These are phyloP conservation scores for Euzetes globulus DNA, from an alignment of 2,888 invertebrate genomes.

Conservation along the genomic window DNA sequence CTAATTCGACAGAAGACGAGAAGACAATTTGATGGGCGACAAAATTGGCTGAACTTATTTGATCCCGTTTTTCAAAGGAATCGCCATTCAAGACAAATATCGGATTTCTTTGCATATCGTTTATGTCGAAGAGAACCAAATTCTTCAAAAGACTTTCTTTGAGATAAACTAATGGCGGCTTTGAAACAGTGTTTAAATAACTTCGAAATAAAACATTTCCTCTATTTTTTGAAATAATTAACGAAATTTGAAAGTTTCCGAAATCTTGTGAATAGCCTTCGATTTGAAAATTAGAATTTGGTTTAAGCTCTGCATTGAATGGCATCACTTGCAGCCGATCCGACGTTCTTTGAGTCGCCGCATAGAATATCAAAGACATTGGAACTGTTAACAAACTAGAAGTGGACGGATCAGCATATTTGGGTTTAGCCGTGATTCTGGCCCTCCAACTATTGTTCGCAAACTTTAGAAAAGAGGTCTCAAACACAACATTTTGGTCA, in stretches of 20 bases:
- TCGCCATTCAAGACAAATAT: slow-evolving; percentile 34
- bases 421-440: slow-evolving; percentile 52
- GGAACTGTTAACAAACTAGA: slow-evolving; percentile 42
- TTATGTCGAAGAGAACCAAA: slow-evolving; percentile 56
- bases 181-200: slow-evolving; percentile 19
- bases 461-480: slow-evolving; percentile 79
- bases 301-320: not conserved
- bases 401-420: not conserved
- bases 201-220: slow-evolving; percentile 14
- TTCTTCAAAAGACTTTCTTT: slow-evolving; percentile 68
- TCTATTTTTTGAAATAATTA: not conserved
- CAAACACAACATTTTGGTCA: slow-evolving; percentile 67
- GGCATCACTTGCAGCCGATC: not conserved
- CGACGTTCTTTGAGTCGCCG: slow-evolving; percentile 53
- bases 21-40: slow-evolving; percentile 56
- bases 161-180: slow-evolving; percentile 56
- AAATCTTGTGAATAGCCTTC: slow-evolving; percentile 21
- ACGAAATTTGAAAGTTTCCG: not conserved
- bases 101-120: not conserved
- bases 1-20: slow-evolving; percentile 69
- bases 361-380: slow-evolving; percentile 69
- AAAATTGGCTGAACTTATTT: slow-evolving; percentile 44
- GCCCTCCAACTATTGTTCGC: slow-evolving; percentile 92
- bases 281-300: slow-evolving; percentile 10
- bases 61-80: slow-evolving; percentile 42